Evolutionary conservation across 2,888 invertebrate genomes (phyloP), one percentile per base, ranked within the genome.

Genomic region (Zele albiditarsus): DNA sequence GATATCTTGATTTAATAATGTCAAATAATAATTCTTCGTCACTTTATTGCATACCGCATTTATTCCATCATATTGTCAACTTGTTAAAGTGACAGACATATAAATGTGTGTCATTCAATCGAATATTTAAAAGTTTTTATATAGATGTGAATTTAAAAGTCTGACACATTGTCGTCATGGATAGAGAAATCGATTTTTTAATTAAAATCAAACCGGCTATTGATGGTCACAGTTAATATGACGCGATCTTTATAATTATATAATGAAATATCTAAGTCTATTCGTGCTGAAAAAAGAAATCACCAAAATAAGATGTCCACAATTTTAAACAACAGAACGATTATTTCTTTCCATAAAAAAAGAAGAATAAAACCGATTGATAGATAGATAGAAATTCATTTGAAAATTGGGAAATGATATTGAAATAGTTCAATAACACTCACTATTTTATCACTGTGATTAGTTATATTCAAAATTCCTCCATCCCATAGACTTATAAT

Each of bases 101-200:
- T 38, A 38, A 38, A 38, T 8, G 10, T 38, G 10, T 38, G 8
- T 12, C 12, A 38, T 38, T 38, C 38, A 38, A 12, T 38, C 12
- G 8, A 8, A 38, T 12, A 38, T 38, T 38, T 2, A 38, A 12
- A 38, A 0, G 10, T 38, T 2, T 53, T 53, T 20, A 53, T n/a
- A 53, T 10, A 23, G 8, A 53, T n/a, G 3, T 46, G 3, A 53
- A n/a, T 1, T 53, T 2, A 10, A 42, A 42, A 4, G n/a, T 42
- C 12, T 53, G 20, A 53, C 23, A 53, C 4, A 20, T 53, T 20
- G n/a, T n/a, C 3, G 8, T 20, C 20, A 53, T 53, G 8, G 20
- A n/a, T 14, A 27, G 60, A 14, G 60, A 60, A 60, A 60, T 60
- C 60, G 16, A 60, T 16, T 25, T 60, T 60, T 3, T 27, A 60